Evolutionary conservation across 2,797 vertebrate species (phyloP), one percentile per base, ranked within the genome.

Genomic region (Sebastiscus albofasciatus): DNA sequence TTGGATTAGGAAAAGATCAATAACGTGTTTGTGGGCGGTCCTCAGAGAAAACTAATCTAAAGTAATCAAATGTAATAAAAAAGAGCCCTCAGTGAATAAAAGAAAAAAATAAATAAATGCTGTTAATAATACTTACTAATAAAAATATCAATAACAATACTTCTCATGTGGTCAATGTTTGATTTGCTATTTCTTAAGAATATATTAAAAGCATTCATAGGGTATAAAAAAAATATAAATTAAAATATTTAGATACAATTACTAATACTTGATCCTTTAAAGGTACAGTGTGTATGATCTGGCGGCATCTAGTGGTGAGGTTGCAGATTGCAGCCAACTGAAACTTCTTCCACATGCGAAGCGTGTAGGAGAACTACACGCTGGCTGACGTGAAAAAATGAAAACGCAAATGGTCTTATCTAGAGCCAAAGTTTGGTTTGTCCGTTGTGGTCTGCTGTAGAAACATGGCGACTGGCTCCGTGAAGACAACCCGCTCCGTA

Each of bases 41-140:
- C 66, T 49, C 20, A 33, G 8, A 72, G 33, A 78, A 62, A 29
- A 24, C 14, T 4, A 60, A 34, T 52, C 5, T 31, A 6, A 31
- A 49, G 5, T 26, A 59, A 46, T 46, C 1, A 13, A 5, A 14
- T 56, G n/a, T 61, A 67, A 68, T 61, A 65, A 82, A 34, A 60
- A 61, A 74, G 1, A 33, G 16, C 5, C 68, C 31, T 74, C 8
- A 55, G 8, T 69, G 36, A 64, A 75, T 20, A 27, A 33, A 54
- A 75, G 18, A 42, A 29, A 7, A 2, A 65, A 70, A 80, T 66
- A 67, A 81, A 84, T 75, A 60, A 73, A 58, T 55, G 10, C 69
- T 34, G 11, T 8, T 1, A 58, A 68, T 67, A 80, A 61, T 64
- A 67, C 20, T 2, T 22, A 16, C 8, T 54, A 39, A 7, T 31